Evolutionary conservation across 2,888 invertebrate genomes (phyloP).

Genomic region (Neoaliturus tenellus): DNA sequence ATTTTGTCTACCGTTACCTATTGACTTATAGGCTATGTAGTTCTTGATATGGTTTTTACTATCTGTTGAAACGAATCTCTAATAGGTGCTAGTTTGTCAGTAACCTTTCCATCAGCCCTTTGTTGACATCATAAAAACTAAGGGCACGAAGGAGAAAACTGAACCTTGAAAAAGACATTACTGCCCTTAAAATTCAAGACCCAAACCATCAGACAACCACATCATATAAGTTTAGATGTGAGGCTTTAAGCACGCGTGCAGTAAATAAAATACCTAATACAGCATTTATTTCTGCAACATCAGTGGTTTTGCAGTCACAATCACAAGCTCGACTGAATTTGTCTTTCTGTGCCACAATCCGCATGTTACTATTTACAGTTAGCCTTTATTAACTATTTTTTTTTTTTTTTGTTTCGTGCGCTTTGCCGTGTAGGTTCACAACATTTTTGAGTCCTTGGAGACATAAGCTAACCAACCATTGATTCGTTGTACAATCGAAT

Average conservation of each 20-base stretch:
- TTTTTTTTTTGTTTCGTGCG: constrained; percentile 13
- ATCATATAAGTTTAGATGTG: neutral
- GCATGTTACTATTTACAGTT: neutral
- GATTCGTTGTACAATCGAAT: neutral
- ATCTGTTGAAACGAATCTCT: constrained; percentile 42
- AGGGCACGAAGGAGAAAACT: constrained; percentile 52
- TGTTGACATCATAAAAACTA: constrained; percentile 55
- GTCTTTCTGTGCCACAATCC: neutral
- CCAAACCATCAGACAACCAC: constrained; percentile 4
- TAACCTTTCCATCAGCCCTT: neutral
- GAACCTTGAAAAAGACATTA: neutral
- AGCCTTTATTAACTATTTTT: neutral
- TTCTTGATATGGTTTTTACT: constrained; percentile 50
- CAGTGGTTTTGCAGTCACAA: neutral
- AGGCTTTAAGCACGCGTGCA: neutral
- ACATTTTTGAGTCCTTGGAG: constrained; percentile 1
- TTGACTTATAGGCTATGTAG: constrained; percentile 41
- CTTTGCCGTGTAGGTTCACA: constrained; percentile 29
- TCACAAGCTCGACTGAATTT: neutral
- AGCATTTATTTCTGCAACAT: neutral
- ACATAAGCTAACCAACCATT: constrained; percentile 26
- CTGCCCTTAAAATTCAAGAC: neutral
- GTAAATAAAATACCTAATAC: neutral
- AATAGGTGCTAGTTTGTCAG: constrained; percentile 54
- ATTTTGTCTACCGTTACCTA: constrained; percentile 59